Evolutionary conservation across 2,113 vertebrate species (phyloP).

Genomic region (Oxyura jamaicensis): DNA sequence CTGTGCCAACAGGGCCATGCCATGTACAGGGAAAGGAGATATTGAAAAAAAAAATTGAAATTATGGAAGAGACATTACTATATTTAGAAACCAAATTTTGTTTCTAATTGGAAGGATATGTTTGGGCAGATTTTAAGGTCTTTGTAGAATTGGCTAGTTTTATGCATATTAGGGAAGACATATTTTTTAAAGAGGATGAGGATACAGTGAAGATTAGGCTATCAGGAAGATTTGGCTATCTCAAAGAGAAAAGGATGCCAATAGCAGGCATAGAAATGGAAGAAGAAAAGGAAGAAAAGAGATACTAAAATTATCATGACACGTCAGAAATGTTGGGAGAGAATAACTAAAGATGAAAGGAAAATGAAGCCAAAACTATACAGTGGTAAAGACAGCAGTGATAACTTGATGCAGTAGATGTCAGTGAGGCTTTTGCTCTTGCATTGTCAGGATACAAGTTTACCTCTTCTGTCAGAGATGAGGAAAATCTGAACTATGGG

Average conservation of each 20-base stretch:
- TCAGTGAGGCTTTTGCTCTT: background rate
- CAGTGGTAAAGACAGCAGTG: background rate
- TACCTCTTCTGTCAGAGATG: background rate
- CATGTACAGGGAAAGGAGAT: background rate
- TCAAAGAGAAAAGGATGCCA: background rate
- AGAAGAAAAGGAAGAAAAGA: background rate
- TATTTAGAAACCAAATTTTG: background rate
- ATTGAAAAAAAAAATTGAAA: background rate
- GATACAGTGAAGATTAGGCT: fast-evolving
- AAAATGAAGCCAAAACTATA: background rate
- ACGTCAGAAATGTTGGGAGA: background rate
- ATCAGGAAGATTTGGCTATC: background rate
- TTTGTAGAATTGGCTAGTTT: background rate
- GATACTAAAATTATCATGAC: background rate
- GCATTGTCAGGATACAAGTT: background rate
- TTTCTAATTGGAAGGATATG: background rate
- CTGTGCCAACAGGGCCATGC: background rate
- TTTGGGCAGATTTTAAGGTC: background rate
- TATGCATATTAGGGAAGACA: background rate
- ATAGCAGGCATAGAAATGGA: background rate
- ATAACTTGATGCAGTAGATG: background rate
- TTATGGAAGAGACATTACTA: background rate
- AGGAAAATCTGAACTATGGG: background rate
- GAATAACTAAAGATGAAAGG: background rate
- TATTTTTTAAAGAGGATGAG: background rate